These are phyloP conservation scores for Pocota personata DNA, from an alignment of 2,888 invertebrate species.

Conservation along the genomic window DNA sequence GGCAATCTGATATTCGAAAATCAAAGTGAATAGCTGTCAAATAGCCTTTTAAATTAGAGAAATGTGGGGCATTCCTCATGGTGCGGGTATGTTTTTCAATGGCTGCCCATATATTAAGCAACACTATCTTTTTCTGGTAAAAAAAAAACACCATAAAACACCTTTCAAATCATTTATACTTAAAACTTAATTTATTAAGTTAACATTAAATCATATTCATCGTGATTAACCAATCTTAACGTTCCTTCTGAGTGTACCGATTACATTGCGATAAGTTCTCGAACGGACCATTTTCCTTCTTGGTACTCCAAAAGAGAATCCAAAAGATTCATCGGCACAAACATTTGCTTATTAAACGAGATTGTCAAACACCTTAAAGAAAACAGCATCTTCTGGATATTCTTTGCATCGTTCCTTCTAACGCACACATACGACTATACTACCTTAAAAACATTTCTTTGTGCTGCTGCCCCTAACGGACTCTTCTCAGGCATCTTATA, in stretches of 20 bases:
- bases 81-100: no score
- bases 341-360: conserved; percentile 71
- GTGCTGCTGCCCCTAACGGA: not conserved
- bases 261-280: conserved; percentile 57
- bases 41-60: no score
- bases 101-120: no score
- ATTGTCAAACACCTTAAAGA: conserved; percentile 55
- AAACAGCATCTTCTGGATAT: not conserved
- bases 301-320: conserved; percentile 2
- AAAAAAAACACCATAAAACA: no score
- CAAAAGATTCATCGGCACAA: conserved; percentile 61
- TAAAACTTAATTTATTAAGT: not conserved
- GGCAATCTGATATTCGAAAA: no score
- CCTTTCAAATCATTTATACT: not conserved
- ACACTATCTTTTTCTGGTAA: no score
- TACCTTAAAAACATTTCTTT: not conserved
- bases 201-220: not conserved
- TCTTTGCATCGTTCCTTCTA: not conserved
- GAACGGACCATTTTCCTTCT: not conserved
- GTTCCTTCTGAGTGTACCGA: conserved; percentile 39
- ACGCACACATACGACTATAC: not conserved
- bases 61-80: no score
- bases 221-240: not conserved
- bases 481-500: conserved; percentile 15
- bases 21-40: no score